A percentile compares a stretch with the other conserved stretches of the same genome.
phyloP scores from a whole-genome alignment of 2,797 vertebrate genomes.

The Catostomus latipinnis region DNA sequence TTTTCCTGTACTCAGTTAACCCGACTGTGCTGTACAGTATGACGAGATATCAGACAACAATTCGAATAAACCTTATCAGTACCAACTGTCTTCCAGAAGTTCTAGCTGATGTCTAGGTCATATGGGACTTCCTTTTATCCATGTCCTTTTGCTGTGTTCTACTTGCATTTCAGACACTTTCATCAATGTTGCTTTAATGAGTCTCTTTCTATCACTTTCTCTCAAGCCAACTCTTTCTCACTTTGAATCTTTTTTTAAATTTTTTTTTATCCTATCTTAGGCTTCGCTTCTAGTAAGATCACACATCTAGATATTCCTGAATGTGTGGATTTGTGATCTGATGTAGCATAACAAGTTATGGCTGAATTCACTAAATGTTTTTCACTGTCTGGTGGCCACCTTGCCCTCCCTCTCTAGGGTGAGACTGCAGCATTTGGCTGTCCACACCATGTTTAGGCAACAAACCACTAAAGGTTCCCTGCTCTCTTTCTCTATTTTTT shows the following conservation, averaged over 20 bases:
- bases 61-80: constrained; percentile 8
- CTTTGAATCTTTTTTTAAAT: constrained; percentile 28
- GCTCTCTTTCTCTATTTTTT: constrained; percentile 5
- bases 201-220: constrained; percentile 27
- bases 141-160: constrained; percentile 34
- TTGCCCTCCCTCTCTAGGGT: constrained; percentile 15
- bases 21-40: background rate
- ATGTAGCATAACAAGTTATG: background rate
- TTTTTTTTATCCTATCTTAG: constrained; percentile 19
- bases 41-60: background rate
- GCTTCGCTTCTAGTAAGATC: constrained; percentile 14
- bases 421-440: too few relatives aligned
- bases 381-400: constrained; percentile 1
- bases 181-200: constrained; percentile 42
- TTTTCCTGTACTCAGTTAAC: background rate
- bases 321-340: constrained; percentile 14
- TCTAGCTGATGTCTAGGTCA: constrained; percentile 53
- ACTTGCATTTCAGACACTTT: constrained; percentile 48
- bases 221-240: background rate
- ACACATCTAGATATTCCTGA: constrained; percentile 15
- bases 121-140: constrained; percentile 67
- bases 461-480: too few relatives aligned
- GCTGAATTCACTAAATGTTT: constrained; percentile 9
- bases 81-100: constrained; percentile 2
- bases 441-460: too few relatives aligned